These are phyloP conservation scores for Coleophora deauratella DNA, from an alignment of 2,888 invertebrate species.

Conservation along the genomic window DNA sequence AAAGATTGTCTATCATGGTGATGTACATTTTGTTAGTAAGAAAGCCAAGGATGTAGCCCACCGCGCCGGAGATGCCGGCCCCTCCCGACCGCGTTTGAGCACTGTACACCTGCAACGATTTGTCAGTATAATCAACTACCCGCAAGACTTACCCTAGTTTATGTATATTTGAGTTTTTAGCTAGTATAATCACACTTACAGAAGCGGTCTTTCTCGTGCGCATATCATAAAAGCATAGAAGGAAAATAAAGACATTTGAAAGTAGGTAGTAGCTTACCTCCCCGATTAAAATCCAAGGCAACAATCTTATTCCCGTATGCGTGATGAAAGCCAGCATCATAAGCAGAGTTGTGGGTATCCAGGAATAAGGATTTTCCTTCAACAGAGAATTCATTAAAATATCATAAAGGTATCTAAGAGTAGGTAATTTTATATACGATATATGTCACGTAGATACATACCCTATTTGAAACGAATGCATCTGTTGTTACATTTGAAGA, in stretches of 20 bases:
- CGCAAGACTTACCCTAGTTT: no score
- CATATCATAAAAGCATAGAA: no score
- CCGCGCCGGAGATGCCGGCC: conserved; percentile 81
- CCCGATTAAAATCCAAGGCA: conserved; percentile 88
- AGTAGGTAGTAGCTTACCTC: conserved; percentile 76
- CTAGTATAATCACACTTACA: no score
- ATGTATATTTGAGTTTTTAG: no score
- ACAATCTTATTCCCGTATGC: conserved; percentile 79
- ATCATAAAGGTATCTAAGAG: not conserved
- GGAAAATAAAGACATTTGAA: no score
- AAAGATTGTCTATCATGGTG: conserved; percentile 75
- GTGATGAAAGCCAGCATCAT: conserved; percentile 80
- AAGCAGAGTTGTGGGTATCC: conserved; percentile 80
- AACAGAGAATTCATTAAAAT: conserved; percentile 17
- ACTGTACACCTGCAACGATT: conserved; percentile 70
- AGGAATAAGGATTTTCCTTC: conserved; percentile 68
- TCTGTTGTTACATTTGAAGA: no score
- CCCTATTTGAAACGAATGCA: no score
- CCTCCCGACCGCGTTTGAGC: conserved; percentile 80
- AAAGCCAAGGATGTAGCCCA: conserved; percentile 85
- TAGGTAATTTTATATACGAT: no score
- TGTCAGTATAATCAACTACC: no score
- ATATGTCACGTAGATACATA: no score
- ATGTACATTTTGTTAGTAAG: conserved; percentile 83
- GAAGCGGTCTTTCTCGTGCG: no score